These are phyloP conservation scores for Acanthacorydalis orientalis DNA, from an alignment of 2,888 invertebrate genomes.

Conservation along the genomic window DNA sequence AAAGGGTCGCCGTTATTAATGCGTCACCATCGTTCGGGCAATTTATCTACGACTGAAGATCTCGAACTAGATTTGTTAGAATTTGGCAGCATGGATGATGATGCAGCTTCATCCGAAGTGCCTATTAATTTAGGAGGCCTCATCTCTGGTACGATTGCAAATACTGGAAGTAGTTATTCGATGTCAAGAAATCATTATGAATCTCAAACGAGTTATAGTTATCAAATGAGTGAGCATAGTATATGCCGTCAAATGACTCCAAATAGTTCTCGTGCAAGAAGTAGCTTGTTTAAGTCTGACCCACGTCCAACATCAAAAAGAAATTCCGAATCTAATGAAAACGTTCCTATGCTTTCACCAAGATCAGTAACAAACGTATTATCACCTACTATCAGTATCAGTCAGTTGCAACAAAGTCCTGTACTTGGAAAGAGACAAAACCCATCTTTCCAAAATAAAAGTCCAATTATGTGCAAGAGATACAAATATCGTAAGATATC, in stretches of 20 bases:
- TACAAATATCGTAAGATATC: not conserved
- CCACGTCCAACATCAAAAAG: not conserved
- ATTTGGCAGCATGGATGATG: no score
- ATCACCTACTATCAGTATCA: not conserved
- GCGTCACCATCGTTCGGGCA: not conserved
- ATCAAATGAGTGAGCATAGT: not conserved
- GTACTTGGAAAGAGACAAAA: not conserved
- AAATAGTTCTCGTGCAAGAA: not conserved
- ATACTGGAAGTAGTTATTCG: no score
- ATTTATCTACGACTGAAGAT: conserved; percentile 15
- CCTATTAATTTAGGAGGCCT: no score
- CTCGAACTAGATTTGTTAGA: conserved; percentile 15
- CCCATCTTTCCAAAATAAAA: not conserved
- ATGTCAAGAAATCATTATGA: no score
- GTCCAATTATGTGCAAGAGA: not conserved
- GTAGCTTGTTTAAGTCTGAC: not conserved
- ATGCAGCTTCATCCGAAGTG: not conserved
- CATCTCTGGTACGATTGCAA: no score
- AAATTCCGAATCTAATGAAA: not conserved
- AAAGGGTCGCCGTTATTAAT: not conserved
- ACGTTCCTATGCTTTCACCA: not conserved
- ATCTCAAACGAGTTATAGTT: not conserved
- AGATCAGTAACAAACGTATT: not conserved
- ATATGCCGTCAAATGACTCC: not conserved
- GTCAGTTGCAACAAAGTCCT: not conserved